Base-by-base conservation (phyloP, 2,113 vertebrate genomes). In the Petrocephalus zakoni region DNA sequence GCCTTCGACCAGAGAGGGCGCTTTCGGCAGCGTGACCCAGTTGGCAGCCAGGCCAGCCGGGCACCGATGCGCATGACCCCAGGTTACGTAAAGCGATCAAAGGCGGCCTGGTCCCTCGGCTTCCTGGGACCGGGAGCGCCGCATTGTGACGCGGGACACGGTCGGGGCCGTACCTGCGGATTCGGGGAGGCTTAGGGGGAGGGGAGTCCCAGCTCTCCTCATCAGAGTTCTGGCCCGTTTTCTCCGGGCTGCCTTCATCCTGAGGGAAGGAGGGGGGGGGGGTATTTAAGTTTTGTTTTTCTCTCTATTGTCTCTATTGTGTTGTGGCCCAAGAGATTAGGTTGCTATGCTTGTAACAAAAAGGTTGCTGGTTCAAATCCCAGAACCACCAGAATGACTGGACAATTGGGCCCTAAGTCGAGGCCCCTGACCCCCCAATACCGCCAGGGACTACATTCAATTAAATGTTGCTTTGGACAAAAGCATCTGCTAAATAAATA, bases 171-270 rank as follows among this genome's bases (percentile, higher is more conserved):
- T 92, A 99, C 98, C 97, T 98, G 93, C 98, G 97, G 56, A 98
- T 96, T 88, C 98, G 95, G 56, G 98, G 98, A 86, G 98, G 98
- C 93, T 99, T 99, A 53, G 98, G 98, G 90, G 98, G 98, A 2
- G 98, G 98, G 10, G 96, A 96, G 94, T 98, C 98, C 94, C 96
- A 97, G 91, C 96, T 95, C 51, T 98, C 97, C 87, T 96, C 93
- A 15, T 97, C 95, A 88, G 95, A 94, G 34, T 95, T 96, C 78
- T 93, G 95, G 88, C 94, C 89, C 13, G 93, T 89, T 92, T 97
- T 97, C 92, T 97, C 97, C 53, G 96, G 95, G 91, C 95, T 97
- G 88, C 96, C 95, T 92, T 98, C 97, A 93, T 97, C 97, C 86
- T 87, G 86, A 49, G 34, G 56, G 84, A 29, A 85, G 22, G 46